Base-by-base conservation (phyloP, 2,113 vertebrate genomes). In the Ictidomys tridecemlineatus region DNA sequence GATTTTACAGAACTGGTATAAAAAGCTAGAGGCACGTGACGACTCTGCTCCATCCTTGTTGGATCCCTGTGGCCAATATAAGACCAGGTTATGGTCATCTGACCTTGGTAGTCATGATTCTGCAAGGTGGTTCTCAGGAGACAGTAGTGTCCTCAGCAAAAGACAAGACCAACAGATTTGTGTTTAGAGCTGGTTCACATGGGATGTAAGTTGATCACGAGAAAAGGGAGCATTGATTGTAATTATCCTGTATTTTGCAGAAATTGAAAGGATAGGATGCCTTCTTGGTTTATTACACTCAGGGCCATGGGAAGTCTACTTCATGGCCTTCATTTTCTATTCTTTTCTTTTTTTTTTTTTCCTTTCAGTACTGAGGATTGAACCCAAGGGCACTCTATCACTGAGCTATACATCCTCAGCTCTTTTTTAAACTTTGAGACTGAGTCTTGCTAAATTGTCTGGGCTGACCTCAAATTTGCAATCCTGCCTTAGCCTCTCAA, bases 151-250 rank as follows among this genome's bases (percentile, higher is more conserved):
- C n/a, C 12, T 65, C 16, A 5, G 53, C 45, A 84, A 63, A 61
- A 95, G 18, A 80, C 30, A 79, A 58, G 70, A 79, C 53, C 28
- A 61, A 67, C 34, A 85, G 8, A 18, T 85, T 80, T 61, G 4
- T 84, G 37, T 90, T 87, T 73, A 79, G 69, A 84, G 45, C 74
- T 45, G 10, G 24, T 65, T 94, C 58, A 56, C 24, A 67, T 94
- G 51, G 51, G 51, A 74, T 24, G 3, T 84, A 85, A 93, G 58
- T 76, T 80, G n/a, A 32, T 79, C 53, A 70, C 72, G 45, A 34
- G n/a, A 80, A 88, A 93, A 32, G 56, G 65, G 56, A 97, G 34
- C 45, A 76, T 84, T 78, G 53, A 20, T 16, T 93, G 32, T 89
- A 83, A 30, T 48, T 74, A 37, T n/a, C 17, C 42, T 79, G 2